Percentiles rank a stretch among this genome's conserved stretches.
Conservation (phyloP, 2,888 invertebrate species). For the Heliconius hortense region DNA sequence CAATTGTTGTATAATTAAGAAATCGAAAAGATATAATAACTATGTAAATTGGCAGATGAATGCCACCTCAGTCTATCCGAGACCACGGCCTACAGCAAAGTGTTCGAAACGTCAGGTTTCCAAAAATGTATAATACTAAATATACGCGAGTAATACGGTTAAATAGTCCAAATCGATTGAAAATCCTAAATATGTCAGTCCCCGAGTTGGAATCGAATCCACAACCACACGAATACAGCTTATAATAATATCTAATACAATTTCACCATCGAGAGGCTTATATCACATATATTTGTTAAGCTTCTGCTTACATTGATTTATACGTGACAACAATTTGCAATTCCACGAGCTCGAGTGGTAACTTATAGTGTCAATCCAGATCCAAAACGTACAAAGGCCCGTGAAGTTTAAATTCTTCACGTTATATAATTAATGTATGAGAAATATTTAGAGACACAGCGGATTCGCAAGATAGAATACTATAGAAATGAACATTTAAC, state of each 20-base stretch:
- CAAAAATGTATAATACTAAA: no score
- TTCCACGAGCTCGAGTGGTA: slow-evolving; percentile 12
- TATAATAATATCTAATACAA: neutral
- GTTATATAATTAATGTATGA: slow-evolving; percentile 38
- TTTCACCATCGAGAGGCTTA: neutral
- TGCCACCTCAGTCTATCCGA: no score
- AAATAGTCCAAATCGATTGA: no score
- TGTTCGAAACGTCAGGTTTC: no score
- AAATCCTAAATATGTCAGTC: no score
- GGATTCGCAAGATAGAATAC: neutral
- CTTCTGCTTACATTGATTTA: slow-evolving; percentile 10
- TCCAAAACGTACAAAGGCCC: slow-evolving; percentile 27
- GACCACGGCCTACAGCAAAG: no score
- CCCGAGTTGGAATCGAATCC: no score
- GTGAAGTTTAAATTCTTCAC: slow-evolving; percentile 32
- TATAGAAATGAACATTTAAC: slow-evolving; percentile 20
- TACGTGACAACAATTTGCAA: slow-evolving; percentile 21
- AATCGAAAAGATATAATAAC: no score
- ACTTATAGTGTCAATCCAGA: slow-evolving; percentile 26
- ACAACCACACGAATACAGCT: neutral
- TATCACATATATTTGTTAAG: neutral
- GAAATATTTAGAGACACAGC: slow-evolving; percentile 32
- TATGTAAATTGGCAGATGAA: no score
- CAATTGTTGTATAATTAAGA: no score
- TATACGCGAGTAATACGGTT: no score